Base-by-base conservation (phyloP, 2,888 invertebrate genomes). In the Leptinotarsa juncta region DNA sequence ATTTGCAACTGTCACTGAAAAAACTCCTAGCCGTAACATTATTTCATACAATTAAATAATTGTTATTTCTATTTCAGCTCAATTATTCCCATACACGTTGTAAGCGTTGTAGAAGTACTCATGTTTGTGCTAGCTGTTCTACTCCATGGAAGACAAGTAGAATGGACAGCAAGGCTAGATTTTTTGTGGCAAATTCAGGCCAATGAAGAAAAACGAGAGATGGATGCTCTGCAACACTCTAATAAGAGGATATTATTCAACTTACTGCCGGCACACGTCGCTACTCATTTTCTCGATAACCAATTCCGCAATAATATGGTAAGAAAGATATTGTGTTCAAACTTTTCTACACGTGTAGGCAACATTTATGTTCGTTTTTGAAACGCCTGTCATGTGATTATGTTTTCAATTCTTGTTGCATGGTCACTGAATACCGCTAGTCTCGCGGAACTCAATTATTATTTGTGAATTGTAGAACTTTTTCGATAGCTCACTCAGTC, bases 191-290 rank as follows among this genome's bases (percentile, higher is more conserved):
- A 95, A 87, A 90, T 94, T 79, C 94, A 96, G 90, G 96, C 96
- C 4, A 92, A 95, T 70, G 96, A 97, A 85, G 97, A 97, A 89
- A 96, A 96, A 87, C 91, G 94, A 70, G 97, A 96, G 87, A 96
- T 97, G 96, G 95, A 95, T 82, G 95, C 96, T n/a, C 87, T 97
- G 78, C 97, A 95, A 90, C 94, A 94, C 89, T 96, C 95, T 80
- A 97, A 97, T 87, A 92, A 94, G 87, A 90, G 96, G 84, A 96
- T 97, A 84, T 88, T 97, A 72, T 96, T 96, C 89, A 97, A 97
- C 89, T 90, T 97, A 79, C 90, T 97, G 73, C 97, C 97, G 42
- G 94, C 96, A 70, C 97, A 97, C 88, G 97, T 97, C 55, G 97
- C 97, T 71, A 94, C 95, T 55, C 96, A 97, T 89, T 97, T 97